A percentile compares a stretch with the other conserved stretches of the same genome.
Evolutionary conservation across 2,113 vertebrate species (phyloP).

Genomic region (Ia io): DNA sequence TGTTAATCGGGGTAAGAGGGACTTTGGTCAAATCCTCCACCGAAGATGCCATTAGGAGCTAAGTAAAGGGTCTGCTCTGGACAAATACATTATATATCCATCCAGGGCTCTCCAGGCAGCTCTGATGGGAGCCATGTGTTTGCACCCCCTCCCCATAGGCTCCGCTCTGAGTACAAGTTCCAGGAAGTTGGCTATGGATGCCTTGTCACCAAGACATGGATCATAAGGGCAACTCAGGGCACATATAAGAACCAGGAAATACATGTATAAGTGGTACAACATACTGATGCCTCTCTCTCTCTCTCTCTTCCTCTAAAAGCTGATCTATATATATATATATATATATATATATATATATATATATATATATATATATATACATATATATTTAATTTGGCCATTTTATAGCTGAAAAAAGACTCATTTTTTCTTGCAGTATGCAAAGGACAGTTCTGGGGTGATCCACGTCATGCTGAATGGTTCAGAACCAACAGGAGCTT

Average conservation of each 20-base stretch:
- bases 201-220: not conserved
- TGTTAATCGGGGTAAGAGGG: not conserved
- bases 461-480: conserved; percentile 84
- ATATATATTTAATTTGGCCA: no score
- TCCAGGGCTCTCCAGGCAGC: not conserved
- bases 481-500: conserved; percentile 81
- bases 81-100: no score
- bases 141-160: not conserved
- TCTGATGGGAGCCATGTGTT: rapidly evolving
- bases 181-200: no score
- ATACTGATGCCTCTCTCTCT: not conserved
- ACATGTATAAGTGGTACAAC: not conserved
- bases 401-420: not conserved
- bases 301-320: no score
- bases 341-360: no score
- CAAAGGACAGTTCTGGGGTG: conserved; percentile 81
- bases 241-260: not conserved
- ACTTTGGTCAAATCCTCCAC: not conserved
- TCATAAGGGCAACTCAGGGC: not conserved
- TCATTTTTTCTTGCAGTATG: conserved; percentile 79
- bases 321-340: no score
- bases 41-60: not conserved
- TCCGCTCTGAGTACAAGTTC: not conserved
- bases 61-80: not conserved
- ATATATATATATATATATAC: no score